Conservation (phyloP, 2,888 invertebrate species). For the Cosmopolites sordidus region DNA sequence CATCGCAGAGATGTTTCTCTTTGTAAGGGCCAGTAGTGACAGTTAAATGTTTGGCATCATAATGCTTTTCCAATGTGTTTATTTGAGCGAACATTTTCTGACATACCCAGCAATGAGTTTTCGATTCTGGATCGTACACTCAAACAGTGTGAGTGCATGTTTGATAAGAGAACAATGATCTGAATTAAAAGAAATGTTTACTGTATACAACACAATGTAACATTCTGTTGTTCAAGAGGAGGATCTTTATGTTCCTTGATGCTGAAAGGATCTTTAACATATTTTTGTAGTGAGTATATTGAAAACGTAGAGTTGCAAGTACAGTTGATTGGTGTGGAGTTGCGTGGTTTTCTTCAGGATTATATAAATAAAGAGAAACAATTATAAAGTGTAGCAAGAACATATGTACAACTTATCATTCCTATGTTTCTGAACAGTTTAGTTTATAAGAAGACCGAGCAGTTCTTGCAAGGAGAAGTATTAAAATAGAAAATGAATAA, state of each 20-base stretch:
- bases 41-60: conserved; percentile 36
- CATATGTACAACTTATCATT: too few relatives aligned
- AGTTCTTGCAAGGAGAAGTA: too few relatives aligned
- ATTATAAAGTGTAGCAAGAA: too few relatives aligned
- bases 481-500: too few relatives aligned
- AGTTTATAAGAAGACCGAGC: too few relatives aligned
- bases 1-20: conserved; percentile 38
- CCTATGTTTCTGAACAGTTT: too few relatives aligned
- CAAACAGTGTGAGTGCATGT: conserved; percentile 37
- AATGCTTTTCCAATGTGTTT: conserved; percentile 48
- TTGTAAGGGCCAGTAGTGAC: conserved; percentile 29
- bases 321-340: conserved; percentile 29
- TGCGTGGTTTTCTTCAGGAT: conserved; percentile 31
- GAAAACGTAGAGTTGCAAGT: conserved; percentile 40
- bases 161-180: conserved; percentile 36
- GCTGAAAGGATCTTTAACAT: conserved; percentile 46
- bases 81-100: conserved; percentile 35
- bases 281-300: too few relatives aligned
- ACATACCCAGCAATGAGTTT: conserved; percentile 41
- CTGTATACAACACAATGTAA: conserved; percentile 49
- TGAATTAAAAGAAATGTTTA: conserved; percentile 41
- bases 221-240: conserved; percentile 40
- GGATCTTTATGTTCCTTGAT: conserved; percentile 46
- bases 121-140: conserved; percentile 45
- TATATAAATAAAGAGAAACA: too few relatives aligned